Conservation (phyloP, 1,140 invertebrate genomes). For the Druon quercuslanigerum region DNA sequence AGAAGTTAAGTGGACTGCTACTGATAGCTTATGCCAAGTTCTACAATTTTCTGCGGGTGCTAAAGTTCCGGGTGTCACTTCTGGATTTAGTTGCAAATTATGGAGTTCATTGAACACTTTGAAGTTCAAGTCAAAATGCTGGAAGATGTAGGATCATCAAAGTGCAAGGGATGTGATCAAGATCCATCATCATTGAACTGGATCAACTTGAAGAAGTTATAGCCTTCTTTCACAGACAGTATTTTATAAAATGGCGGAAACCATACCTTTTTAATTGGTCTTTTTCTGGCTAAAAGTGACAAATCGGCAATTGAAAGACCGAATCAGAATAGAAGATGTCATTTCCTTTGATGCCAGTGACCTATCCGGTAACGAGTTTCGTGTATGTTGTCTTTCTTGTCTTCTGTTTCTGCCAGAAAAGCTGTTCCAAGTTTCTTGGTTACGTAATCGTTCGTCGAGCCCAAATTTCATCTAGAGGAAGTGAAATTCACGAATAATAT, state of each 20-base stretch:
- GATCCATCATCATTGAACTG: no score
- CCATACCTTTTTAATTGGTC: no score
- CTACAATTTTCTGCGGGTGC: background rate
- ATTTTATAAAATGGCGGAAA: no score
- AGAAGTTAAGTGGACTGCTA: slow-evolving; percentile 2
- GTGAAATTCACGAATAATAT: slow-evolving; percentile 7
- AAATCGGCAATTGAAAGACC: background rate
- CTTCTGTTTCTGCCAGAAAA: slow-evolving; percentile 29
- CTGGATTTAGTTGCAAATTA: background rate
- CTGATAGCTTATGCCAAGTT: background rate
- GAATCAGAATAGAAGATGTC: background rate
- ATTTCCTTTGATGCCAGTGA: slow-evolving; percentile 13
- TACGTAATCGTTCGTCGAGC: slow-evolving; percentile 27
- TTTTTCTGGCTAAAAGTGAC: no score
- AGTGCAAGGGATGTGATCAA: no score
- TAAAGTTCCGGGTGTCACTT: background rate
- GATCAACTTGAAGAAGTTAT: no score
- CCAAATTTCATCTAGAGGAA: background rate
- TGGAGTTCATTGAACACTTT: no score
- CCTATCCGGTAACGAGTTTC: slow-evolving; percentile 22
- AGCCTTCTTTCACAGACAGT: no score
- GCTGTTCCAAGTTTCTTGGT: slow-evolving; percentile 26
- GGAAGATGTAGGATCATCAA: no score
- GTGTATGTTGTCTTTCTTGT: slow-evolving; percentile 21
- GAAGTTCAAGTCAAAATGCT: no score